Conservation (phyloP, 2,888 invertebrate genomes). For the Cylloceria caligata region DNA sequence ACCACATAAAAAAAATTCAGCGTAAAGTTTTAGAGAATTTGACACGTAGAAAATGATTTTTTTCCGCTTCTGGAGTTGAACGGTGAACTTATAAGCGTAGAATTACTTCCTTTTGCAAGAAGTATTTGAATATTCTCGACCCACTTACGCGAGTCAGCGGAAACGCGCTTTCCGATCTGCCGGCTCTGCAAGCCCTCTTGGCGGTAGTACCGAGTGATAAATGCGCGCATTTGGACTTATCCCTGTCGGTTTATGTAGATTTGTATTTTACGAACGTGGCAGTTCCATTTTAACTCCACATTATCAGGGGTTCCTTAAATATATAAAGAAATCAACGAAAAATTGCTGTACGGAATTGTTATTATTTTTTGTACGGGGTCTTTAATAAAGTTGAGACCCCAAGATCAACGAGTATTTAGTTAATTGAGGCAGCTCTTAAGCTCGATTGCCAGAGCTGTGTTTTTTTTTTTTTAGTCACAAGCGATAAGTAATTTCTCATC, state of each 20-base stretch:
- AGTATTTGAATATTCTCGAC: slow-evolving; percentile 52
- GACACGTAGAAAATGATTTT: background rate
- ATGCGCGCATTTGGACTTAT: slow-evolving; percentile 37
- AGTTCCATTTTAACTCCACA: background rate
- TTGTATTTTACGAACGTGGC: slow-evolving; percentile 39
- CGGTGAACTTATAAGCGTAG: background rate
- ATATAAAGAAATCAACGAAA: background rate
- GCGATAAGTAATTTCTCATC: no score
- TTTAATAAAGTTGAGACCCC: no score
- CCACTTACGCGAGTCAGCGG: slow-evolving; percentile 49
- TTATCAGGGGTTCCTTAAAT: background rate
- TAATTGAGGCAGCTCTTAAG: no score
- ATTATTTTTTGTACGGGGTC: no score
- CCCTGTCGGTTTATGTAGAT: background rate
- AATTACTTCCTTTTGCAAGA: slow-evolving; percentile 4
- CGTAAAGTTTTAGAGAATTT: background rate
- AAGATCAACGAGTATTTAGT: no score
- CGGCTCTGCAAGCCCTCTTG: background rate
- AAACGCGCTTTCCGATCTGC: slow-evolving; percentile 6
- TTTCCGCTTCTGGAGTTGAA: background rate
- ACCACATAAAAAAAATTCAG: background rate
- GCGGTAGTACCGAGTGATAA: slow-evolving; percentile 34
- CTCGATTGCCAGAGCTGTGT: no score
- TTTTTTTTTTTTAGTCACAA: no score
- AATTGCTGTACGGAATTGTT: no score